Base-by-base conservation (phyloP, 2,797 vertebrate species). In the Falco columbarius region DNA sequence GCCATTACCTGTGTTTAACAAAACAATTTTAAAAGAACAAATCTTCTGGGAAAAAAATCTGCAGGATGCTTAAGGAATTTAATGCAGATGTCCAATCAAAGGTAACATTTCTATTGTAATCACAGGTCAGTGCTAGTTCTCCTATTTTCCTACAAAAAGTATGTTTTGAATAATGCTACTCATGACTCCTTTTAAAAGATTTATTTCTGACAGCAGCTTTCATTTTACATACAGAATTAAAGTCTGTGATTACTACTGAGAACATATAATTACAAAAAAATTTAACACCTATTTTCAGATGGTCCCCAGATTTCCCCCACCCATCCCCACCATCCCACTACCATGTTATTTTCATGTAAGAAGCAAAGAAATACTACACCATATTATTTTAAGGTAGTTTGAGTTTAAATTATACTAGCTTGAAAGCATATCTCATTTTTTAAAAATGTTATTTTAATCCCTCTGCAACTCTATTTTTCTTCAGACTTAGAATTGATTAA, bases 401-500 rank as follows among this genome's bases (percentile, higher is more conserved):
- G 16, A 63, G 16, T 91, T 86, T 90, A 88, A 91, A 83, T 27
- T 38, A 73, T 30, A n/a, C 52, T 91, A 62, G 29, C 30, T 82
- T 63, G 51, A 90, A 85, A 81, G 32, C 4, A 24, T 38, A 4
- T 32, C 1, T 44, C 3, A 40, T 79, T 47, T 49, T 40, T 22
- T 0, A 9, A 19, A 51, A 34, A 34, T 0, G 21, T 32, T 81
- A 75, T 61, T 71, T 92, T 72, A 93, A 85, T 92, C 36, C 42
- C 32, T 62, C 30, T 61, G 52, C 65, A 70, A 56, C 65, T 84
- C 23, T 94, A 2, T 54, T 95, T 96, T 91, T 46, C 55, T 96
- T 95, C 80, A 83, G 79, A 85, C 46, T 94, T 96, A 92, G 5
- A 97, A 88, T 29, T 93, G 36, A 97, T 96, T 97, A 94, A 98